Conservation (phyloP, 2,797 vertebrate genomes). For the Halcyon leucocephala region DNA sequence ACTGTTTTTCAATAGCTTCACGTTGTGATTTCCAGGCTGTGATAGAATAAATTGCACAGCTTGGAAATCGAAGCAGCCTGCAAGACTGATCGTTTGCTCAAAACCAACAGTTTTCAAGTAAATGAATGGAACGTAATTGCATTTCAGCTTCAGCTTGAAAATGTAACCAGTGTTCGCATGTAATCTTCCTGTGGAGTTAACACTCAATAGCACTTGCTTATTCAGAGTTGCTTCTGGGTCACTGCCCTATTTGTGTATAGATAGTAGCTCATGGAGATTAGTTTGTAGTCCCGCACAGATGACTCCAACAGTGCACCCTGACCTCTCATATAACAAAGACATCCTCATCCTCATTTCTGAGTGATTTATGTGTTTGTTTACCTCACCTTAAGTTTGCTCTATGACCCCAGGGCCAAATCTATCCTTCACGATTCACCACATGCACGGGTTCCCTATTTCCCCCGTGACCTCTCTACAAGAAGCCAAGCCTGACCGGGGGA, state of each 20-base stretch:
- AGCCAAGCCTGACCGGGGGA: neutral
- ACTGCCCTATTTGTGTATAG: neutral
- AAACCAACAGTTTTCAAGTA: slow-evolving; percentile 44
- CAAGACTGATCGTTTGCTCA: slow-evolving; percentile 26
- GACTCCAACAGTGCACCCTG: neutral
- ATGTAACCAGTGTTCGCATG: neutral
- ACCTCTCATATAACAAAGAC: neutral
- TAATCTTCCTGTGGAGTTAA: neutral
- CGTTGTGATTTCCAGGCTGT: slow-evolving; percentile 5
- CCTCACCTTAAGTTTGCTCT: neutral
- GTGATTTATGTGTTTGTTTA: neutral
- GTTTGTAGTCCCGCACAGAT: neutral
- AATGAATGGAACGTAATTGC: neutral
- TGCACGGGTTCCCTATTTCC: neutral
- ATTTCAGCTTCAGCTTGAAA: neutral
- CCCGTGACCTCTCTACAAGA: neutral
- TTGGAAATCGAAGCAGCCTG: neutral
- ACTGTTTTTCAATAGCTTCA: slow-evolving; percentile 13
- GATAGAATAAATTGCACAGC: neutral
- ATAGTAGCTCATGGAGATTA: neutral
- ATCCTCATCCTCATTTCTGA: neutral
- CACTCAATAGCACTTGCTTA: neutral
- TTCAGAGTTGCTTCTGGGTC: neutral
- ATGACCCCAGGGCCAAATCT: neutral
- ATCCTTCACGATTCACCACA: neutral